These are phyloP conservation scores for Andricus grossulariae DNA, from an alignment of 1,140 invertebrate genomes.

Conservation along the genomic window DNA sequence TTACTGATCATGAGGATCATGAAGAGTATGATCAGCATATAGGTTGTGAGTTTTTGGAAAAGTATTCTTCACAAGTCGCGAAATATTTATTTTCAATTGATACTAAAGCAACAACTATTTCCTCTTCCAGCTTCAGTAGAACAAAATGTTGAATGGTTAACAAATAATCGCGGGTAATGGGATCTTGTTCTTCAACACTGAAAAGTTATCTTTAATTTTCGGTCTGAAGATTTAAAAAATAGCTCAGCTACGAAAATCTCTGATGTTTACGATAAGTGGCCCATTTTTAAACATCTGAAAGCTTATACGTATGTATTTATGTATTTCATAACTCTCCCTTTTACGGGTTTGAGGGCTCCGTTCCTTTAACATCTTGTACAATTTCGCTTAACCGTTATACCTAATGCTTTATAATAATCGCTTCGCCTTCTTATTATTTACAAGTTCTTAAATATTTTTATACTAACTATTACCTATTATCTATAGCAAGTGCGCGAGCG, in stretches of 20 bases:
- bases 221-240: background rate
- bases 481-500: too few species aligned
- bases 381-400: too few species aligned
- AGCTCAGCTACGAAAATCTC: background rate
- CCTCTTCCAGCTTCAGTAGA: background rate
- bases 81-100: background rate
- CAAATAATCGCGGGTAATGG: conserved; percentile 20
- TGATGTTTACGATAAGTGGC: conserved; percentile 29
- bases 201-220: background rate
- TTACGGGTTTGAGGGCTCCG: too few species aligned
- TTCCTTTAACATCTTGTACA: too few species aligned
- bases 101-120: background rate
- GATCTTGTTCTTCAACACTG: conserved; percentile 29
- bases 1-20: background rate
- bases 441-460: too few species aligned
- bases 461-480: too few species aligned
- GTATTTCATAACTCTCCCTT: too few species aligned
- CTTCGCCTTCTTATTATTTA: too few species aligned
- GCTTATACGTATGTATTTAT: conserved; percentile 4
- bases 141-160: conserved; percentile 33
- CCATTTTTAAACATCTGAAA: conserved; percentile 29
- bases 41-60: background rate
- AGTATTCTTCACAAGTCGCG: background rate
- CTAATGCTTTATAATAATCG: too few species aligned
- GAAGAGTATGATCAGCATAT: background rate